Base-by-base conservation (phyloP, 1,140 invertebrate species). In the Schlechtendalia chinensis region DNA sequence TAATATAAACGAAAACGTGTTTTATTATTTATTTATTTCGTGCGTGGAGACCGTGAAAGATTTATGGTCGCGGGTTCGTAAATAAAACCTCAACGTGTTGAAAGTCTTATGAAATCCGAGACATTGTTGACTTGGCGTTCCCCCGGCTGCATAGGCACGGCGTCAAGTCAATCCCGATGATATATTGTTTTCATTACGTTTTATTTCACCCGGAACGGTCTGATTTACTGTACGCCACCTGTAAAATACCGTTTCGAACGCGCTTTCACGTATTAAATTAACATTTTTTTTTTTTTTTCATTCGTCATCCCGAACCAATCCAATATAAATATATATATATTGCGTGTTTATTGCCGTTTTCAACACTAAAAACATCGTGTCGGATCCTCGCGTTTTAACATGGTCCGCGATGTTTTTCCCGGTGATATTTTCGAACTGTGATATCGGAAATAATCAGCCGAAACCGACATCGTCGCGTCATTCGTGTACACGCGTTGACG, bases 41-140 rank as follows among this genome's bases (percentile, higher is more conserved):
- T 45, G 45, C 39, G 10, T 27, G 22, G 45, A 50, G 50, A 69
- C 14, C 8, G 10, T 17, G 67, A 69, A 69, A 69, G 67, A 69
- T 69, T 69, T 69, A 69, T 50, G 5, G 17, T 16, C 39, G 32
- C 32, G 3, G 22, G 22, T 69, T 50, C 47, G 67, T 69, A 27
- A 69, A 69, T 69, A 69, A 50, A 69, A 50, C 67, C 45, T 50
- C 24, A 5, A 12, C 22, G 65, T 47, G 65, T 47, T 69, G 45
- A 69, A 69, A 69, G 67, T 69, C 50, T 69, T 69, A 69, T 69
- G 67, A 50, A 69, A 69, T 69, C 16, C 16, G 67, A 69, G 67
- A 69, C 67, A 69, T 69, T 69, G 67, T 69, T 69, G 50, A 69
- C 39, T 69, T 47, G n/a, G n/a, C 47, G 47, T 69, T 69, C n/a